These are phyloP conservation scores for Agrotis segetum DNA, from an alignment of 2,888 invertebrate species.

Conservation along the genomic window DNA sequence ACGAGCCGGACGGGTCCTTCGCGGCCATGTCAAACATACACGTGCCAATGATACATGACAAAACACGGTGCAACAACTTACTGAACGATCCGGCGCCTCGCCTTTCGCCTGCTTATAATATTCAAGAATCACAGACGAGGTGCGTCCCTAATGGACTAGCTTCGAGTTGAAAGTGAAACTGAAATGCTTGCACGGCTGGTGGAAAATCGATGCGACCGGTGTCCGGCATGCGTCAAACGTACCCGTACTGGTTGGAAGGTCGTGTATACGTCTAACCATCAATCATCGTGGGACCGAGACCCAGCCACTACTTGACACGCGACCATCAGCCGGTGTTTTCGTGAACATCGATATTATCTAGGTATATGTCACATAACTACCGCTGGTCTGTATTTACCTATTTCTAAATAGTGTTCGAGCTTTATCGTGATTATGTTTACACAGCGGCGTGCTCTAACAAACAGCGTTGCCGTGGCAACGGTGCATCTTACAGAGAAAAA, in stretches of 20 bases:
- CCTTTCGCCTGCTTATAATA: slow-evolving; percentile 66
- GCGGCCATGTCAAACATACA: slow-evolving; percentile 83
- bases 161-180: slow-evolving; percentile 83
- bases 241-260: slow-evolving; percentile 80
- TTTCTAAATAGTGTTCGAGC: slow-evolving; percentile 61
- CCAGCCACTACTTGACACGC: slow-evolving; percentile 69
- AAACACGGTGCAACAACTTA: slow-evolving; percentile 77
- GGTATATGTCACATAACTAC: slow-evolving; percentile 47
- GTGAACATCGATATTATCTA: slow-evolving; percentile 55
- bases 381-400: slow-evolving; percentile 41
- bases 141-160: slow-evolving; percentile 78
- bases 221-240: slow-evolving; percentile 79
- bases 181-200: slow-evolving; percentile 76
- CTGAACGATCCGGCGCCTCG: slow-evolving; percentile 68
- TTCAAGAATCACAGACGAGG: slow-evolving; percentile 67
- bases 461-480: slow-evolving; percentile 80
- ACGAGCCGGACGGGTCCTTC: slow-evolving; percentile 89
- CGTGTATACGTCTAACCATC: slow-evolving; percentile 72
- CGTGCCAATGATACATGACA: slow-evolving; percentile 79
- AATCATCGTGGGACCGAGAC: slow-evolving; percentile 77
- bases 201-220: slow-evolving; percentile 85
- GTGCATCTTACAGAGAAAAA: slow-evolving; percentile 75
- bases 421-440: slow-evolving; percentile 65
- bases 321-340: slow-evolving; percentile 62
- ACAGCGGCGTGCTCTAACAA: slow-evolving; percentile 76